Evolutionary conservation across 2,113 vertebrate genomes (phyloP), one percentile per base, ranked within the genome.

Genomic region (Panthera tigris): DNA sequence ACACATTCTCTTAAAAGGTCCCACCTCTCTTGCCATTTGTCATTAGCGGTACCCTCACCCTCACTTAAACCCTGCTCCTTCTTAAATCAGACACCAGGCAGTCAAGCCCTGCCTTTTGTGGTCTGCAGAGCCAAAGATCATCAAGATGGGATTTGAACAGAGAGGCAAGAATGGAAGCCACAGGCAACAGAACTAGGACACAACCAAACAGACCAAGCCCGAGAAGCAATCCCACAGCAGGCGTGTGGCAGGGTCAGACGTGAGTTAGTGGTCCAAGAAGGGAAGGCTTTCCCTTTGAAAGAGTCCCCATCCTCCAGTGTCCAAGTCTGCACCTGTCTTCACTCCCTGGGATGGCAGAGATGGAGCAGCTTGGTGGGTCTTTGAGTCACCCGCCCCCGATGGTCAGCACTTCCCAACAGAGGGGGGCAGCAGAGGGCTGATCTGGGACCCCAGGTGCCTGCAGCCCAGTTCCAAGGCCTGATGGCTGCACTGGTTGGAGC

Each of bases 351-450:
- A 55, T 45, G 25, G n/a, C 83, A 36, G 12, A 73, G 91, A 68
- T 86, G 76, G 15, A 80, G 76, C 50, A 45, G 61, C 21, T 14
- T 3, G 14, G 68, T 21, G 3, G 0, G 68, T n/a, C 85, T 36
- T 82, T 55, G 68, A 94, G 90, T 57, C 57, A 39, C 89, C 78
- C 94, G 79, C 61, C 92, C 69, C 89, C 95, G 68, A 0, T 74
- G 97, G 93, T 94, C 94, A 78, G n/a, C 55, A 92, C 92, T 88
- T 97, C 92, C 95, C 92, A 94, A 97, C 97, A 98, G 98, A 98
- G 91, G 96, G 14, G 97, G 97, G 97, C 97, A 98, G 97, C 96
- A 97, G 98, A 98, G 98, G 78, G 91, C 94, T 91, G 81, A 76
- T 89, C 39, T 93, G 88, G 84, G 91, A 86, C 90, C 95, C 94